Evolutionary conservation across 1,140 invertebrate genomes (phyloP).

Genomic region (Cheumatopsyche charites): DNA sequence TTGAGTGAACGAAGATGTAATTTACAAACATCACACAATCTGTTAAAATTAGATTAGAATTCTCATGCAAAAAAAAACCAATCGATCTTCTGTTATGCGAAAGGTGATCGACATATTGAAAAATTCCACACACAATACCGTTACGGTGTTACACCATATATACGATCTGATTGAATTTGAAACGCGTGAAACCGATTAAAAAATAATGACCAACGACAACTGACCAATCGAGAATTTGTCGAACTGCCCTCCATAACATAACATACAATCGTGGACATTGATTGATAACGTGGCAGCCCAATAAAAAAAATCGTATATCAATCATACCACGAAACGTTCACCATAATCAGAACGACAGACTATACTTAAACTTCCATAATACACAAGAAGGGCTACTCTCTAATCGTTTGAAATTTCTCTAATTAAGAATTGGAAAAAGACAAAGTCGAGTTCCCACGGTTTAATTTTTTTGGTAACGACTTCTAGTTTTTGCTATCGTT

Average conservation of each 20-base stretch:
- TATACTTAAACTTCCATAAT: too few relatives aligned
- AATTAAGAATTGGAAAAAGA: too few relatives aligned
- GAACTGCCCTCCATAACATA: neutral
- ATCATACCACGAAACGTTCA: neutral
- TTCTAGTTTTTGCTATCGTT: neutral
- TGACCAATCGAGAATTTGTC: constrained; percentile 11
- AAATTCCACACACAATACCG: neutral
- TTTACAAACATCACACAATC: too few relatives aligned
- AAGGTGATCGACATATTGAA: too few relatives aligned
- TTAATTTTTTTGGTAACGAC: neutral
- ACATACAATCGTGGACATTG: constrained; percentile 23
- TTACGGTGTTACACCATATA: neutral
- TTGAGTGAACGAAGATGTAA: too few relatives aligned
- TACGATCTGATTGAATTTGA: neutral
- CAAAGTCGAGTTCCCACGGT: neutral
- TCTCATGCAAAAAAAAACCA: too few relatives aligned
- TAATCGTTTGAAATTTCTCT: too few relatives aligned
- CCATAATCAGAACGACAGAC: too few relatives aligned
- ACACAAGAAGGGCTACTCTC: too few relatives aligned
- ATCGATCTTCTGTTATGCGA: too few relatives aligned
- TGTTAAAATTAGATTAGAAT: too few relatives aligned
- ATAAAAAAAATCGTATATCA: constrained; percentile 24
- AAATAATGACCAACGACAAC: neutral
- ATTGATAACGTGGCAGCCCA: constrained; percentile 18
- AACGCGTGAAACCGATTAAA: constrained; percentile 9